phyloP scores from a whole-genome alignment of 2,797 vertebrate genomes.

The Parambassis ranga region DNA sequence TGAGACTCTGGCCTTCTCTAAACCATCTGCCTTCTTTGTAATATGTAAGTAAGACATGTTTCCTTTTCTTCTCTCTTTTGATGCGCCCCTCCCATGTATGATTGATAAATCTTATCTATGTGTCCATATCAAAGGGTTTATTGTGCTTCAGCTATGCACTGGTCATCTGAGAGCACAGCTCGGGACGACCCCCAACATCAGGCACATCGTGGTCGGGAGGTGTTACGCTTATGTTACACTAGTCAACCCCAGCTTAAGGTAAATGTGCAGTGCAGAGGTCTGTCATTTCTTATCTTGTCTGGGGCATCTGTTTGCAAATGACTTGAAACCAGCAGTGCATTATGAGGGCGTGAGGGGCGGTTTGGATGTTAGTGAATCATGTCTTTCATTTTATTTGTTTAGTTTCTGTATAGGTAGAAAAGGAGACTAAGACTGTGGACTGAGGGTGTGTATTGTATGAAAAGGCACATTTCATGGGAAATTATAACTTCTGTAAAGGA shows the following conservation, averaged over 20 bases:
- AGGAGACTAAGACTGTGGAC: not conserved
- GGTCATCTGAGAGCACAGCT: conserved; percentile 19
- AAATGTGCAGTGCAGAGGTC: not conserved
- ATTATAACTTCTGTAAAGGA: too few relatives aligned
- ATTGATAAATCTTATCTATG: conserved; percentile 9
- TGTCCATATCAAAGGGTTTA: conserved; percentile 57
- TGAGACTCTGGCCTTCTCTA: not conserved
- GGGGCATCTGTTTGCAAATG: not conserved
- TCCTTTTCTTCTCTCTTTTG: not conserved
- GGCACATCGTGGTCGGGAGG: conserved; percentile 84
- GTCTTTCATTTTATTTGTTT: not conserved
- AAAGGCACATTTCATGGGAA: not conserved
- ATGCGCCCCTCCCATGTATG: not conserved
- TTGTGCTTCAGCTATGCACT: conserved; percentile 42
- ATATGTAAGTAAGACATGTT: conserved; percentile 42
- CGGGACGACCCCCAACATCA: conserved; percentile 85
- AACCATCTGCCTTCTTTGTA: conserved; percentile 1
- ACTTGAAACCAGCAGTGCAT: not conserved
- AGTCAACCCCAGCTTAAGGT: conserved; percentile 70
- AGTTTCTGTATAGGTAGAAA: not conserved
- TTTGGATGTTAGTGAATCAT: not conserved
- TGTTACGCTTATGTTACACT: conserved; percentile 83
- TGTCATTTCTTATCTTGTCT: not conserved
- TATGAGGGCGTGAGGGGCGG: not conserved
- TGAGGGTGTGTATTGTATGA: not conserved